Evolutionary conservation across 2,888 invertebrate species (phyloP).

Genomic region (Gryllus longicercus): DNA sequence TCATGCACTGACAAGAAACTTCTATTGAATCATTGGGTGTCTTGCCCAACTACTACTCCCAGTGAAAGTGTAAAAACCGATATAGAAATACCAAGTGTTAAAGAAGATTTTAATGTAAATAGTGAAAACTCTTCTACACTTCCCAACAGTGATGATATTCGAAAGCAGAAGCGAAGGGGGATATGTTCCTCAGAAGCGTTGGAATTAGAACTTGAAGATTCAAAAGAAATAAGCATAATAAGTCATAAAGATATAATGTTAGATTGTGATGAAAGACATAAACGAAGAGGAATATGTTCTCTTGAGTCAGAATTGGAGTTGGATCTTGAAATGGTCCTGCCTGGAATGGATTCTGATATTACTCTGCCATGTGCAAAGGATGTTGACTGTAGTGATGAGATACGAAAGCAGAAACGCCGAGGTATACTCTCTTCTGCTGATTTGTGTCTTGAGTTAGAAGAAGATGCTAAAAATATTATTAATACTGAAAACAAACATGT

Average conservation of each 20-base stretch:
- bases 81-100: slow-evolving; percentile 41
- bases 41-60: slow-evolving; percentile 25
- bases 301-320: slow-evolving; percentile 23
- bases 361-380: background rate
- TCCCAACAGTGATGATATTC: background rate
- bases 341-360: background rate
- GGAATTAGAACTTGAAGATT: slow-evolving; percentile 39
- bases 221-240: slow-evolving; percentile 12
- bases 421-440: slow-evolving; percentile 54
- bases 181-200: slow-evolving; percentile 55
- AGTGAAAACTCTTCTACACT: background rate
- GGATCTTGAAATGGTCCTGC: slow-evolving; percentile 23
- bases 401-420: slow-evolving; percentile 41
- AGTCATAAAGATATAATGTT: background rate
- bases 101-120: background rate
- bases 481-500: background rate
- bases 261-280: slow-evolving; percentile 36
- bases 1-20: slow-evolving; percentile 54
- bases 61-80: slow-evolving; percentile 42
- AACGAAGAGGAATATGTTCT: slow-evolving; percentile 50
- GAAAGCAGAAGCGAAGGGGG: slow-evolving; percentile 42
- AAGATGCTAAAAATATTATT: slow-evolving; percentile 21
- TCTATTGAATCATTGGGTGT: slow-evolving; percentile 52
- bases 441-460: slow-evolving; percentile 42
- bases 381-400: background rate